Evolutionary conservation across 2,888 invertebrate species (phyloP).

Genomic region (Patella caerulea): DNA sequence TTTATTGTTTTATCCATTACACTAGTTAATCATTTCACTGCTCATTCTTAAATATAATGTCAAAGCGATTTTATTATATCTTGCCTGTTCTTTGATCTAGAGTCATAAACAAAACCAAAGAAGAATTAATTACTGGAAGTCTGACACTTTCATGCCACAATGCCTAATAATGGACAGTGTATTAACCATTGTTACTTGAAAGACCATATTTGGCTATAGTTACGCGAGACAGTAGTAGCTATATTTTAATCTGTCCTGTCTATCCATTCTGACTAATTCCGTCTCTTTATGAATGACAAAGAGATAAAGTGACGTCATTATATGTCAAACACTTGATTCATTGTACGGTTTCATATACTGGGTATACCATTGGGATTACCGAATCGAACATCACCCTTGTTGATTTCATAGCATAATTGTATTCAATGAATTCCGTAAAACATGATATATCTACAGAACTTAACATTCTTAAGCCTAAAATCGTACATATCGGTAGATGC

Average conservation of each 20-base stretch:
- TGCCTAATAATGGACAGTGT: background rate
- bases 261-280: slow-evolving; percentile 7
- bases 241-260: background rate
- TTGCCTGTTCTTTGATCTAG: background rate
- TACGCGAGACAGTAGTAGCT: background rate
- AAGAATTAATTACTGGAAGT: background rate
- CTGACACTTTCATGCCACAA: slow-evolving; percentile 2
- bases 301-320: slow-evolving; percentile 2
- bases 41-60: background rate
- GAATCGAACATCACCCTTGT: too few relatives aligned
- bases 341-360: background rate
- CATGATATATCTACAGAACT: too few relatives aligned
- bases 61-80: background rate
- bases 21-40: too few relatives aligned
- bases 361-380: too few relatives aligned
- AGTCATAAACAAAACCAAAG: background rate
- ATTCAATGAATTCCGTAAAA: too few relatives aligned
- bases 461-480: too few relatives aligned
- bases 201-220: slow-evolving; percentile 2
- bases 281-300: background rate
- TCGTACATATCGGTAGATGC: too few relatives aligned
- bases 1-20: too few relatives aligned
- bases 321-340: background rate
- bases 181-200: background rate
- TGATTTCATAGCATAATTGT: too few relatives aligned